Evolutionary conservation across 2,113 vertebrate genomes (phyloP), one percentile per base, ranked within the genome.

Genomic region (Petromus typicus): DNA sequence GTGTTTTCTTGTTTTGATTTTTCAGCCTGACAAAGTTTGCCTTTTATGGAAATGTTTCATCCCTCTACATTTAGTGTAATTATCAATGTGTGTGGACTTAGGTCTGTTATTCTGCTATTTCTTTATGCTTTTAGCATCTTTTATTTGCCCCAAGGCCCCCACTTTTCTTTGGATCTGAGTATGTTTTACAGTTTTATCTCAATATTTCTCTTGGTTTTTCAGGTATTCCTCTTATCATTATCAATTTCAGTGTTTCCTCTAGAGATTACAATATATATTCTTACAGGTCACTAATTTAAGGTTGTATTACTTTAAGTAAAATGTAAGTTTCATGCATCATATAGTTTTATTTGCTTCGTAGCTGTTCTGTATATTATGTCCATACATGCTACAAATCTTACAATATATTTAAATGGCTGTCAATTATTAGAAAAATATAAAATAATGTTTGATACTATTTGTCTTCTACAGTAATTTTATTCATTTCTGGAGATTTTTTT

Each of bases 101-200:
- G 30, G 13, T 9, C 34, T 89, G 63, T 30, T 67, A 0, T 75
- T 87, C 89, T 63, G 17, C 20, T 92, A 10, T 45, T 93, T 83
- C 16, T 48, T 81, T 82, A 43, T 76, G 30, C 3, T 71, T 91
- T 56, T 8, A 40, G 3, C 23, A 45, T 69, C 40, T 10, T 88
- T 89, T 73, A 25, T 51, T 90, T 85, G 78, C 27, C 2, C 5
- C n/a, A 4, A 5, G 3, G 0, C n/a, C 75, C 11, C 37, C 32
- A 84, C 16, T 27, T 66, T 81, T 59, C 27, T 63, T 87, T 51
- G 51, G 6, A 8, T 54, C 37, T 91, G 40, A 84, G 43, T 80
- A 66, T 22, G 51, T 95, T 61, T 54, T 69, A n/a, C n/a, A 56
- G 63, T 84, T 90, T n/a, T 71, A 34, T 93, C 14, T 90, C n/a